Conservation (phyloP, 2,888 invertebrate genomes). For the Brachypalpus laphriformis region DNA sequence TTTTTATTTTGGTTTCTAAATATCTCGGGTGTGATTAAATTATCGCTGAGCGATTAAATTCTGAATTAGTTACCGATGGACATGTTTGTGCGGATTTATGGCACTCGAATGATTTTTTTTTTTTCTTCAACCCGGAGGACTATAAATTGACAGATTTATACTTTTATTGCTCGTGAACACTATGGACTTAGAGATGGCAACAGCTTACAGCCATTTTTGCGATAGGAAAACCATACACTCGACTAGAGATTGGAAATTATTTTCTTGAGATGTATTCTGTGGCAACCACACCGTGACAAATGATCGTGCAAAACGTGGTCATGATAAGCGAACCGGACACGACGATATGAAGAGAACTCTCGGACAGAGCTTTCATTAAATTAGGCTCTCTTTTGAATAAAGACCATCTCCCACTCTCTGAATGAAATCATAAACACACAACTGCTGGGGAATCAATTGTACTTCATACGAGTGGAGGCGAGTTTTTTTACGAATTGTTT, state of each 20-base stretch:
- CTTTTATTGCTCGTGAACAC: conserved; percentile 24
- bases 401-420: conserved; percentile 11
- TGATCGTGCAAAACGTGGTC: conserved; percentile 47
- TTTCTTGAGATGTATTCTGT: conserved; percentile 25
- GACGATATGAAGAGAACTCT: conserved; percentile 5
- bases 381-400: conserved; percentile 14
- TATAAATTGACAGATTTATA: conserved; percentile 13
- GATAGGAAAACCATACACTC: too few relatives aligned
- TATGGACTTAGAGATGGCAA: conserved; percentile 1
- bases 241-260: neutral
- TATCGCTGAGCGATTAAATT: conserved; percentile 43
- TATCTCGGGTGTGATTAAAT: conserved; percentile 7
- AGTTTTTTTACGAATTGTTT: conserved; percentile 43
- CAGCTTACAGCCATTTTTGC: conserved; percentile 28
- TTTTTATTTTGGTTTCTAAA: neutral
- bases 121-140: neutral
- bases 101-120: neutral
- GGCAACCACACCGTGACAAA: conserved; percentile 12
- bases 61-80: conserved; percentile 9
- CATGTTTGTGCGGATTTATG: conserved; percentile 31
- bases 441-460: conserved; percentile 38
- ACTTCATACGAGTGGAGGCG: neutral
- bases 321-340: conserved; percentile 21
- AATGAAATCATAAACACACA: conserved; percentile 11
- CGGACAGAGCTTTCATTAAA: conserved; percentile 26